Base-by-base conservation (phyloP, 2,888 invertebrate genomes). In the Embidobia sp. region DNA sequence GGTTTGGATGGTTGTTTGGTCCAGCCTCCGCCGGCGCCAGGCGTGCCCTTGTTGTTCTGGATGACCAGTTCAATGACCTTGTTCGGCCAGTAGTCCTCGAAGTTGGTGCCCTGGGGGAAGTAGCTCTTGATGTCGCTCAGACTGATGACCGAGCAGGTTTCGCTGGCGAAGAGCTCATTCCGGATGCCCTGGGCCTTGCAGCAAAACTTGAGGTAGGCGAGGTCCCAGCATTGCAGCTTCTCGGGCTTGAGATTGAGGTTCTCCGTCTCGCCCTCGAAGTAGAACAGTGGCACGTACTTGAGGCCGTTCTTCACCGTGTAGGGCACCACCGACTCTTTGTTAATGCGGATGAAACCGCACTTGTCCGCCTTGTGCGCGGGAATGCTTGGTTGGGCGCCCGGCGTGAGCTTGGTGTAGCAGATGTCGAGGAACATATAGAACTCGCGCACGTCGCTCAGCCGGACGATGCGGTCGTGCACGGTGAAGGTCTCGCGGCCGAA, bases 131-230 rank as follows among this genome's bases (percentile, higher is more conserved):
- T 96, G 90, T 97, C 97, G 33, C 95, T 94, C 82, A 97, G 92
- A 91, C 96, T 96, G 73, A 97, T 97, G 84, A 97, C 97, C 59
- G 95, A 95, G 90, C 97, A 97, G 6, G 95, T 95, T 86, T 97
- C 96, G 91, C 95, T 96, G 13, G 96, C 95, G 90, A 97, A 97
- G 72, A 97, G 90, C 91, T 97, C 97, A 86, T 96, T 97, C 79
- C 97, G 91, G 82, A 97, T 97, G 53, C 97, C 97, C 90, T 97
- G 97, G 80, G 97, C 97, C 90, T 97, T 97, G 90, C 97, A 97
- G 90, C 97, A 97, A 90, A 97, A 97, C 90, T 97, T 97, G 79
- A 97, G 91, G 90, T 97, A 97, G 0, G 97, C 96, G 80, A 97
- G 90, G 90, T 97, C 97, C 97, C 97, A 97, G 73, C 96, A 96